Evolutionary conservation across 37 sponge, comb jelly and placozoan genomes (phyloP), one percentile per base, ranked within the genome.

Genomic region (Hormiphora californensis): DNA sequence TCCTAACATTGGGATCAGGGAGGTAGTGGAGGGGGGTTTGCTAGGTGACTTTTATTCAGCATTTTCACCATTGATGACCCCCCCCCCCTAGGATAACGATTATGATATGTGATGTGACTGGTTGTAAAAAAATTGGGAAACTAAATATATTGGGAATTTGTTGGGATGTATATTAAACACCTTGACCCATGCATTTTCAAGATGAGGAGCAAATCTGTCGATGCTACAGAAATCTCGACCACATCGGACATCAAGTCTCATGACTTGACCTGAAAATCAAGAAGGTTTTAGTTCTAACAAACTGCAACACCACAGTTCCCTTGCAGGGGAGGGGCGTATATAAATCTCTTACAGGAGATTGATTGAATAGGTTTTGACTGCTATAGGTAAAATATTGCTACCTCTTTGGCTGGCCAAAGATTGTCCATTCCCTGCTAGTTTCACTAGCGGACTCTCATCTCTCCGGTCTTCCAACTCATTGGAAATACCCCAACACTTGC

Each of bases 171-270:
- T 15, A 49, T n/a, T n/a, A n/a, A n/a, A 49, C 9, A 15, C 15
- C 15, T 46, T 40, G 8, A 73, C 81, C 81, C 81, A 95, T 88
- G 87, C 97, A 96, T 86, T 96, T 88, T 96, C 97, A 15, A 96
- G 89, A 63, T 96, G 97, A 15, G 94, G 97, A 23, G 94, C 94
- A 90, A 94, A 94, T 65, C 94, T 32, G 88, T 49, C 54, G 92
- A 91, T 9, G 65, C 88, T 7, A 95, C 88, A 31, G 87, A n/a
- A n/a, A 88, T 43, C 96, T 88, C 0, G 63, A 30, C 54, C 97
- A 96, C 65, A 91, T 88, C 1, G 97, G 97, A 90, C 97, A 96
- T 0, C 63, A 92, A 91, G 22, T 95, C 96, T 11, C 91, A 91
- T 25, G 46, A 43, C 32, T 92, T 94, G 23, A 73, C 81, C 81